phyloP scores from a whole-genome alignment of 2,113 vertebrate genomes.

The Ammospiza nelsoni region DNA sequence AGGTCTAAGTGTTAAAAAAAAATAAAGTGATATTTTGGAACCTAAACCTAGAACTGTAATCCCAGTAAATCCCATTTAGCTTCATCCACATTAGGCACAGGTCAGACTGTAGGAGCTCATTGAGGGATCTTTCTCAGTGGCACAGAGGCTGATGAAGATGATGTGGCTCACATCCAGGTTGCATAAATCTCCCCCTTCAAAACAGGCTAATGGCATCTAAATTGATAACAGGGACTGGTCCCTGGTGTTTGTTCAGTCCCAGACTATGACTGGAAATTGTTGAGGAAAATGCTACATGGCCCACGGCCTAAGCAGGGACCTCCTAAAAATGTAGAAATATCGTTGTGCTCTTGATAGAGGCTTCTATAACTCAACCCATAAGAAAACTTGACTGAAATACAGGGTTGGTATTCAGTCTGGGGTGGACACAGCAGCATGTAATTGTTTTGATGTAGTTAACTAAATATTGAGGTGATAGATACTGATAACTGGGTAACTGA shows the following conservation, averaged over 20 bases:
- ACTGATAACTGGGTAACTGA: neutral
- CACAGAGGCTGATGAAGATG: neutral
- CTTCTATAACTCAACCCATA: neutral
- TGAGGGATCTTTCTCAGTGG: neutral
- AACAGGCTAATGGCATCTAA: neutral
- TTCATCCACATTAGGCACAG: neutral
- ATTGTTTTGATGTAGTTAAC: neutral
- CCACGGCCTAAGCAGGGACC: neutral
- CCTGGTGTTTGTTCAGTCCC: neutral
- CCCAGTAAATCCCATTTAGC: neutral
- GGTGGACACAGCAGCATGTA: fast-evolving
- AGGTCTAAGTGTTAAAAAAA: neutral
- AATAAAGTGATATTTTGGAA: neutral
- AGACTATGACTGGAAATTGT: neutral
- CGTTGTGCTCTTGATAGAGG: neutral
- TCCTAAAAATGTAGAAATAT: neutral
- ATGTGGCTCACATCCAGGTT: neutral
- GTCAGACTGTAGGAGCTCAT: neutral
- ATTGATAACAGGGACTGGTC: neutral
- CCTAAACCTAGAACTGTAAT: neutral
- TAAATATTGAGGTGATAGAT: neutral
- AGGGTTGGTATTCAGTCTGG: neutral
- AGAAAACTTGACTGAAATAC: neutral
- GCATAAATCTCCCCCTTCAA: neutral
- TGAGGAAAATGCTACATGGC: neutral